phyloP scores from a whole-genome alignment of 2,113 vertebrate genomes.

The Alosa alosa region DNA sequence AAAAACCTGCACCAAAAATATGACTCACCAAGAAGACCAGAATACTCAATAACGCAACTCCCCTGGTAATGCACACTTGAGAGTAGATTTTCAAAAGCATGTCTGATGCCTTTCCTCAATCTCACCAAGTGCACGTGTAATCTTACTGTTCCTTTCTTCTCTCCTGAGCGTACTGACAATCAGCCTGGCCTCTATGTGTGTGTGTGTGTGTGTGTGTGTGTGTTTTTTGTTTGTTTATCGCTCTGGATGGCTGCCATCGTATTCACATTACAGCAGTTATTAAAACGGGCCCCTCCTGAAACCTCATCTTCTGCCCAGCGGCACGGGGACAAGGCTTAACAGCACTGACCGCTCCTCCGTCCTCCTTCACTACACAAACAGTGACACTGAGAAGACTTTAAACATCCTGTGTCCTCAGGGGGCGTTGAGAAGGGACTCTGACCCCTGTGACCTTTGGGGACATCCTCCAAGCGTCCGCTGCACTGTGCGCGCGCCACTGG shows the following conservation, averaged over 20 bases:
- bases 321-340: not conserved
- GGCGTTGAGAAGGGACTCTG: not conserved
- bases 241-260: not conserved
- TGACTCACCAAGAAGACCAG: not conserved
- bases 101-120: not conserved
- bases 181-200: not conserved
- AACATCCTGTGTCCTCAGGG: not conserved
- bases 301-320: not conserved
- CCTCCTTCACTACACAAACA: not conserved
- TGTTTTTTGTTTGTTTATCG: not conserved
- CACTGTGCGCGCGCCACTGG: not conserved
- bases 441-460: not conserved
- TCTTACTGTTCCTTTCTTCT: not conserved
- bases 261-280: not conserved
- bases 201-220: not conserved
- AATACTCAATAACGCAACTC: not conserved
- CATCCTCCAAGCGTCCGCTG: not conserved
- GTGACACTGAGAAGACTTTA: not conserved
- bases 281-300: not conserved
- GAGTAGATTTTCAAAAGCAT: not conserved
- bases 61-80: slow-evolving; percentile 1
- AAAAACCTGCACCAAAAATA: not conserved
- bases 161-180: not conserved
- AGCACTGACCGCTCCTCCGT: not conserved
- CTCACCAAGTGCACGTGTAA: no score